phyloP scores from a whole-genome alignment of 2,888 invertebrate species.

The Diaphora mendica region DNA sequence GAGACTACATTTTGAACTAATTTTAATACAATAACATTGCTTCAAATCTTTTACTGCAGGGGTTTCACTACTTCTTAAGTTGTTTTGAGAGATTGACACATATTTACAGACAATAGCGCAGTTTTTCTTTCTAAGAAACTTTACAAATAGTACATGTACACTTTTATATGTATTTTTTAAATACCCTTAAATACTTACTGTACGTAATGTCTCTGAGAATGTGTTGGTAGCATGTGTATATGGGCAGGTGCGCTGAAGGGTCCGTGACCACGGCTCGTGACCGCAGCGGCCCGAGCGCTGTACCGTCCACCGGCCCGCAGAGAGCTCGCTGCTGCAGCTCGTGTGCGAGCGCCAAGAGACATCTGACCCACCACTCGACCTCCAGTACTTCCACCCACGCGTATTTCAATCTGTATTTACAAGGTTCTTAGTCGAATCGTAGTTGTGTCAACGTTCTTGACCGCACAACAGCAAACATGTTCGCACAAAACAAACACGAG shows the following conservation, averaged over 20 bases:
- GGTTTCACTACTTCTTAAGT: neutral
- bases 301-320: slow-evolving; percentile 94
- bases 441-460: slow-evolving; percentile 14
- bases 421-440: slow-evolving; percentile 9
- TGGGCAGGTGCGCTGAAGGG: slow-evolving; percentile 93
- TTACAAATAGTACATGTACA: neutral
- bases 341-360: slow-evolving; percentile 94
- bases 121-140: neutral
- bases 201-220: slow-evolving; percentile 80
- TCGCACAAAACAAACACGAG: neutral
- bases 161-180: neutral
- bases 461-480: neutral
- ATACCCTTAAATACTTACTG: slow-evolving; percentile 67
- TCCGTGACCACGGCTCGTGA: slow-evolving; percentile 95
- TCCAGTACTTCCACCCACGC: slow-evolving; percentile 70
- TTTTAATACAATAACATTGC: too few relatives aligned
- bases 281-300: slow-evolving; percentile 95
- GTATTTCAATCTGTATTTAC: slow-evolving; percentile 74
- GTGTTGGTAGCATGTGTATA: slow-evolving; percentile 89
- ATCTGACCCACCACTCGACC: slow-evolving; percentile 90
- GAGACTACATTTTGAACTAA: too few relatives aligned
- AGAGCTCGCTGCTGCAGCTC: slow-evolving; percentile 96
- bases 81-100: neutral
- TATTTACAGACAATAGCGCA: neutral
- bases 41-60: neutral